phyloP scores from a whole-genome alignment of 2,797 vertebrate species.

The Enteromius treurensis region DNA sequence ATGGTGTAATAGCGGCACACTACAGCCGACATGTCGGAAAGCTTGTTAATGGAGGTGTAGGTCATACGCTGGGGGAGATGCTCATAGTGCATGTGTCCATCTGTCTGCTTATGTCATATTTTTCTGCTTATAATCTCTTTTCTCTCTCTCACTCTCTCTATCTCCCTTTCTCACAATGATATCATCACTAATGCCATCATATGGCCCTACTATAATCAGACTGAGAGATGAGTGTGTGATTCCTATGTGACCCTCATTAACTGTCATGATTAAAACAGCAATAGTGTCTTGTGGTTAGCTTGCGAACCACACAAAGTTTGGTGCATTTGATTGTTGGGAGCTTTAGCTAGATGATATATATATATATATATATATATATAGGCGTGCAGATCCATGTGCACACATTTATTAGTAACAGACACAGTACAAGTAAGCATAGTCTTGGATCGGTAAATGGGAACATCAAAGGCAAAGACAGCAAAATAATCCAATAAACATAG shows the following conservation, averaged over 20 bases:
- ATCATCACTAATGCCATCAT: slow-evolving; percentile 28
- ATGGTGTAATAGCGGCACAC: slow-evolving; percentile 38
- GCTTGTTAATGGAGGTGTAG: slow-evolving; percentile 46
- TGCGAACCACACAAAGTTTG: background rate
- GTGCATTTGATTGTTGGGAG: background rate
- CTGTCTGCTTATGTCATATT: slow-evolving; percentile 68
- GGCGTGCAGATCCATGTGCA: no score
- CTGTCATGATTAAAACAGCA: background rate
- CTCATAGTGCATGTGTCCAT: slow-evolving; percentile 47
- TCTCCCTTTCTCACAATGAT: slow-evolving; percentile 22
- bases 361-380: no score
- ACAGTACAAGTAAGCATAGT: no score
- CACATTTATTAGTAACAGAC: no score
- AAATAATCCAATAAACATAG: no score
- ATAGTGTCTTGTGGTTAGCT: slow-evolving; percentile 5
- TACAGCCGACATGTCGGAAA: slow-evolving; percentile 40
- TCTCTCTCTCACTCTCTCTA: background rate
- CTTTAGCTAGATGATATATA: background rate
- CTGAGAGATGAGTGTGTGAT: slow-evolving; percentile 24
- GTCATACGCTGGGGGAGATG: slow-evolving; percentile 17
- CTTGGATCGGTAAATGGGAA: no score
- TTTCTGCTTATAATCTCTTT: slow-evolving; percentile 61
- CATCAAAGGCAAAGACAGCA: no score
- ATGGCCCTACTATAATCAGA: slow-evolving; percentile 40
- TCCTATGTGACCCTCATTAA: slow-evolving; percentile 17